Evolutionary conservation across 2,113 vertebrate species (phyloP), one percentile per base, ranked within the genome.

Genomic region (Notiomystis cincta): DNA sequence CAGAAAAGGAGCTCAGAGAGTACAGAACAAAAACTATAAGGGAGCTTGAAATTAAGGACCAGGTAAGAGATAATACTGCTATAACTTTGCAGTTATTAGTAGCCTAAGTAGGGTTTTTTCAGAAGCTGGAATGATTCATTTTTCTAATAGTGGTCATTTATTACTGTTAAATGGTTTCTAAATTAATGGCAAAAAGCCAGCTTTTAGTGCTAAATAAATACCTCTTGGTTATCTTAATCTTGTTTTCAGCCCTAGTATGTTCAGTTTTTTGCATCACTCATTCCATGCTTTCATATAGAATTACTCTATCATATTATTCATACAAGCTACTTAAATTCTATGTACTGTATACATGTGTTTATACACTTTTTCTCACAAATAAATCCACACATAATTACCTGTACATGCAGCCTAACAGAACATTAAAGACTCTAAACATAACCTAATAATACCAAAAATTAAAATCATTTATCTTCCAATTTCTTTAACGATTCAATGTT

Each of bases 1-100:
- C 98, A 66, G 98, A 99, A 98, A 98, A 98, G 97, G 98, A 99
- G 93, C 98, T 99, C 96, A 98, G 98, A 97, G 98, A 99, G 93
- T 98, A 98, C 96, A 98, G 96, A 91, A 92, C 97, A 97, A 99
- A 98, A 98, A 98, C 97, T 96, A 91, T 97, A 95, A 98, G 98
- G 83, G 98, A 98, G 94, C 98, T 98, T 95, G 98, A 99, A 97
- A 98, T 98, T 89, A 98, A 98, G 96, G 97, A 98, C 77, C 98
- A 99, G 99, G 99, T 99, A 98, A 96, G 98, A 95, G 79, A 96
- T 72, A 82, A 94, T 80, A 91, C 89, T 94, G 90, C 85, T 56
- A 70, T 94, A 82, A 89, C 92, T 97, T 96, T 96, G 78, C 87
- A 96, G 93, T 93, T 87, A 76, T 90, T 97, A 83, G 94, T 97